Conservation (phyloP, 92 coral and sea anemone genomes). For the Porites cylindrica region DNA sequence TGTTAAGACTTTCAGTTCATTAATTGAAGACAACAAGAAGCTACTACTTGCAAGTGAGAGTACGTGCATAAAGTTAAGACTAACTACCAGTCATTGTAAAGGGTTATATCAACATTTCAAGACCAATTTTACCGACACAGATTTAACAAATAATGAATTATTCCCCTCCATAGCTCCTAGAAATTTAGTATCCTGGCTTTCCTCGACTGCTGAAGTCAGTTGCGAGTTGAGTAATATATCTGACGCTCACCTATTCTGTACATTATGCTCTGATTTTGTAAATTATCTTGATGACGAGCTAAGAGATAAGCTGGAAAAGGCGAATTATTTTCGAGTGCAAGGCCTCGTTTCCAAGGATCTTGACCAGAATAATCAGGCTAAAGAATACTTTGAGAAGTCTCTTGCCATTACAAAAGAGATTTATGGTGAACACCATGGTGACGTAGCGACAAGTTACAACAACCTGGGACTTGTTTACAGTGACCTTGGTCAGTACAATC, state of each 20-base stretch:
- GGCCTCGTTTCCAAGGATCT: background rate
- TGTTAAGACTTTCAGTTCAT: background rate
- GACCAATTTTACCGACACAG: background rate
- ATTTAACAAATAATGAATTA: background rate
- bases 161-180: background rate
- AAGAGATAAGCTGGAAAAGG: background rate
- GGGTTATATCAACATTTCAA: background rate
- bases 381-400: too few relatives aligned
- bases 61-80: background rate
- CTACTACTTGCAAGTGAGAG: background rate
- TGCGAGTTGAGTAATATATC: background rate
- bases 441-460: too few relatives aligned
- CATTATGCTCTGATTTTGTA: background rate
- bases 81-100: constrained; percentile 12
- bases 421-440: background rate
- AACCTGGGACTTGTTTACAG: too few relatives aligned
- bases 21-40: background rate
- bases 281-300: background rate
- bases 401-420: too few relatives aligned
- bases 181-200: constrained; percentile 13
- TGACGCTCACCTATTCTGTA: constrained; percentile 2
- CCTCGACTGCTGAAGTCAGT: constrained; percentile 1
- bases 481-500: too few relatives aligned
- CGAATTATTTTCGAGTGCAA: background rate
- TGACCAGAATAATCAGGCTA: too few relatives aligned